Evolutionary conservation across 2,888 invertebrate species (phyloP), one percentile per base, ranked within the genome.

Genomic region (Germaria angustata): DNA sequence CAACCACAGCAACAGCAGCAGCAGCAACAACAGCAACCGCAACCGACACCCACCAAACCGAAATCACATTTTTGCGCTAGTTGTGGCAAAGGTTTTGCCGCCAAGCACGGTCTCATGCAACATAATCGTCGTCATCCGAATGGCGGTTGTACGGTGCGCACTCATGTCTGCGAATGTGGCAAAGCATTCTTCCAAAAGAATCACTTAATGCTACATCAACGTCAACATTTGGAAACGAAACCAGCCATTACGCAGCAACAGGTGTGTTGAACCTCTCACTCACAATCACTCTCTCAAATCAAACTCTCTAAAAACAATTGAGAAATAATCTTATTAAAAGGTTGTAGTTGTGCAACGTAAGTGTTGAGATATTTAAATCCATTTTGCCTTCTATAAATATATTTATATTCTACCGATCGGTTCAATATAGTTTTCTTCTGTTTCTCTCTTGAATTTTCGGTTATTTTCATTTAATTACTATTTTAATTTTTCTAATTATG

Each of bases 151-250:
- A 95, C 96, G 65, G 92, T 96, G 57, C 93, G 95, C 86, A 95
- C 95, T 53, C 95, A 96, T 88, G 94, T 95, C 11, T 96, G 96
- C 88, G 95, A 95, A 88, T 96, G 96, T 88, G 95, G 95, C 75
- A 96, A 96, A 89, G 95, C 95, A 13, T 96, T 96, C 93, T 95
- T 95, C 92, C 96, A 96, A 91, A 96, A 96, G 92, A 96, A 96
- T 89, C 96, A 96, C 88, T 92, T 96, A 80, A 93, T 95, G 92
- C 92, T 96, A 73, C 96, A 96, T 89, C 96, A 96, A 90, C 92
- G 96, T 73, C 96, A 96, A 87, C 96, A 96, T 90, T 88, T 92
- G 87, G 91, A 92, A 88, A 91, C 92, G 46, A 91, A 91, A 86
- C 90, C 92, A 88, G 88, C 87, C 84, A 85, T 86, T 65, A 88